Conservation (phyloP, 2,888 invertebrate genomes). For the Mimumesa dahlbomi region DNA sequence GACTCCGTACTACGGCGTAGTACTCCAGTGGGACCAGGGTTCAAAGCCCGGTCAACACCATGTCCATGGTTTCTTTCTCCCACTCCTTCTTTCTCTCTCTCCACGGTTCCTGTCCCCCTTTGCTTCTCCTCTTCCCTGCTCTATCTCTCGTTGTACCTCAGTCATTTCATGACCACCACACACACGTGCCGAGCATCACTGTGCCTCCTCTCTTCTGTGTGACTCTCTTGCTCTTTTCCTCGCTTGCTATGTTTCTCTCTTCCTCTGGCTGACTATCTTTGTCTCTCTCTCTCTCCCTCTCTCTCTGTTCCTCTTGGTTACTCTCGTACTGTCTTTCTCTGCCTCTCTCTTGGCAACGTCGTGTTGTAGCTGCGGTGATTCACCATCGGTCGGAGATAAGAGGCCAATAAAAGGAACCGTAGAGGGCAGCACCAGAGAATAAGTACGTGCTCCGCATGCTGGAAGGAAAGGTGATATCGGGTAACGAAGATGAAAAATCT, state of each 20-base stretch:
- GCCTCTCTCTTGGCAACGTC: conserved; percentile 19
- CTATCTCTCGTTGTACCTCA: conserved; percentile 31
- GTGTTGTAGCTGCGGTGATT: conserved; percentile 57
- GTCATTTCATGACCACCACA: conserved; percentile 51
- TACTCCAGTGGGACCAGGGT: conserved; percentile 72
- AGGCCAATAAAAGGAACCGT: conserved; percentile 65
- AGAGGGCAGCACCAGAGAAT: conserved; percentile 52
- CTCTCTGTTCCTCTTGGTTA: background rate
- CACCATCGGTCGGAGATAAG: conserved; percentile 65
- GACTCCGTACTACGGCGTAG: conserved; percentile 70
- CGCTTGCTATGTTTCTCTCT: too few species aligned
- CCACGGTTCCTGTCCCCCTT: conserved; percentile 22
- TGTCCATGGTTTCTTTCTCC: conserved; percentile 60
- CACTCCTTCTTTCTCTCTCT: conserved; percentile 5
- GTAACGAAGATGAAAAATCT: conserved; percentile 56
- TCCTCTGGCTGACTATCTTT: background rate
- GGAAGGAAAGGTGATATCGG: conserved; percentile 42
- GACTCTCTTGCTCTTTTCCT: background rate
- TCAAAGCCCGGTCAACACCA: conserved; percentile 76
- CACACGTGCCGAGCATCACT: conserved; percentile 16
- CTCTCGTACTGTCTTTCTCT: background rate
- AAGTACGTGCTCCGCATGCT: conserved; percentile 57
- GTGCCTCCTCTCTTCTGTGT: conserved; percentile 5
- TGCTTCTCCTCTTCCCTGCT: conserved; percentile 12
- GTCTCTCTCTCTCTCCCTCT: conserved; percentile 13